Evolutionary conservation across 1,140 invertebrate species (phyloP), one percentile per base, ranked within the genome.

Genomic region (Drosophila neocordata): DNA sequence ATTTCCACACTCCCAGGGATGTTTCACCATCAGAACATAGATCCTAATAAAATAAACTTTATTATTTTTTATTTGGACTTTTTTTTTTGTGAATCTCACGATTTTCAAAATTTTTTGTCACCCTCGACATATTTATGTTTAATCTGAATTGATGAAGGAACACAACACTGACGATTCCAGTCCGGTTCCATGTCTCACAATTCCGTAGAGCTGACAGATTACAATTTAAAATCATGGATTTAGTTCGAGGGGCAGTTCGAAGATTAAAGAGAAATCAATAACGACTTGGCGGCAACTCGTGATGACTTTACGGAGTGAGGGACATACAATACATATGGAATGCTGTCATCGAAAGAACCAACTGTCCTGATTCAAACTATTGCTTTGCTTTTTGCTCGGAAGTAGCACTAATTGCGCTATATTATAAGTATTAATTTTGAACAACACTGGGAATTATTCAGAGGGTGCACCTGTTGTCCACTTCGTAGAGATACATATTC

Each of bases 141-240:
- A 44, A 15, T 15, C 41, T 44, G 15, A 18, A 44, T 13, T 13
- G 12, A 44, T 18, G 41, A 9, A 44, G 7, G 41, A 51, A 20
- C 8, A 31, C 22, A 20, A 1, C 38, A 20, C 41, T 3, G 3
- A 31, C 6, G 6, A 31, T 20, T 18, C 22, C 31, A 24, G 11
- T 12, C 34, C 9, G 13, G 51, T 34, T 63, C 15, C 22, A n/a
- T 31, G 15, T 48, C 8, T 15, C 41, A 44, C 11, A 20, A 13
- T 61, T 35, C 34, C 48, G 9, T 65, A 31, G 31, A 53, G 20
- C 18, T 58, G 58, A 68, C 58, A 72, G 53, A 58, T 68, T 63
- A 57, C 65, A 72, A 57, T 72, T 62, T 62, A 68, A 67, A 72
- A 51, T 35, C 38, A 55, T 27, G 59, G 56, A 58, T 58, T 69